Evolutionary conservation across 2,888 invertebrate genomes (phyloP).

Genomic region (Lutraria lutraria): DNA sequence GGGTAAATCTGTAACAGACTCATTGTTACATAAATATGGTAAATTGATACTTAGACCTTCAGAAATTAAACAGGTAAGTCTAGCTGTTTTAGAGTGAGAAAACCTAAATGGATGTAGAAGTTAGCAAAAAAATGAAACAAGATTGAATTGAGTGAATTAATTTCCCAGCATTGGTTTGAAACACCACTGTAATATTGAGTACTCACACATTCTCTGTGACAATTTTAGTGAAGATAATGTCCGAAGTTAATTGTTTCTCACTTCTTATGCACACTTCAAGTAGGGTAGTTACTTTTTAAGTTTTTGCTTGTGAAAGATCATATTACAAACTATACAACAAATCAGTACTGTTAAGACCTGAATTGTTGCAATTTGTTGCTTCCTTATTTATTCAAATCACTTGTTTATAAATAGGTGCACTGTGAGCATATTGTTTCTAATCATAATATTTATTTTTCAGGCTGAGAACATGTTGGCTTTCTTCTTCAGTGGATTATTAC

Average conservation of each 20-base stretch:
- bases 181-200: not conserved
- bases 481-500: constrained; percentile 80
- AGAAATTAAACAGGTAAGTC: constrained; percentile 76
- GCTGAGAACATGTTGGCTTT: constrained; percentile 73
- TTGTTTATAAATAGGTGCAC: no score
- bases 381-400: no score
- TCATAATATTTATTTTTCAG: constrained; percentile 48
- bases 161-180: not conserved
- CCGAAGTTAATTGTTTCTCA: not conserved
- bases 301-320: not conserved
- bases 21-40: constrained; percentile 76
- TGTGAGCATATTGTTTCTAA: no score
- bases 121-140: not conserved
- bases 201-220: not conserved
- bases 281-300: no score
- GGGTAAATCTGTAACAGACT: constrained; percentile 68
- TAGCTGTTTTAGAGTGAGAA: not conserved
- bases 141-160: not conserved
- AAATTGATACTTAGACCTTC: constrained; percentile 72
- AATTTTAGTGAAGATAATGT: not conserved
- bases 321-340: no score
- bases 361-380: no score
- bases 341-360: no score
- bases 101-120: not conserved
- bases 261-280: not conserved